Percentiles rank a stretch among this genome's conserved stretches.
These are phyloP conservation scores for Hyperoodon ampullatus DNA, from an alignment of 2,113 vertebrate species.

Conservation along the genomic window DNA sequence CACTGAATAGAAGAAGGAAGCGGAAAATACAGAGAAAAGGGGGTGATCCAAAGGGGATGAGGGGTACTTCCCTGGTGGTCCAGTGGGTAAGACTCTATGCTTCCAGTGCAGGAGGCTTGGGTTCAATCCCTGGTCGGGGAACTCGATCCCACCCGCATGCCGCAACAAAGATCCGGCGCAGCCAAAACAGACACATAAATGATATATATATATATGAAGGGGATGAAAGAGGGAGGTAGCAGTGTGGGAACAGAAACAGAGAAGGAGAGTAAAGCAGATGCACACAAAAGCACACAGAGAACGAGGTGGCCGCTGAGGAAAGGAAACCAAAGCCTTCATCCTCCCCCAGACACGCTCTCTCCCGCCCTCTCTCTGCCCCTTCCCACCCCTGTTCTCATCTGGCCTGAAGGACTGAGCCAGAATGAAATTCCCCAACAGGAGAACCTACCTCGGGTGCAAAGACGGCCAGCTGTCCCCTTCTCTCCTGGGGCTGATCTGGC, in stretches of 20 bases:
- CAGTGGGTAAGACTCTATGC: no score
- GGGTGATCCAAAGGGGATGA: no score
- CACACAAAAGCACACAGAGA: neutral
- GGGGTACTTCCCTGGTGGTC: no score
- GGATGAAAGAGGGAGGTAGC: accelerated
- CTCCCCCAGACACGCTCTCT: neutral
- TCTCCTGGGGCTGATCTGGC: neutral
- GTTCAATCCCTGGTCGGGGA: no score
- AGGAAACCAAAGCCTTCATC: neutral
- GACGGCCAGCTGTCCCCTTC: conserved; percentile 13
- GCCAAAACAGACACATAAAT: no score
- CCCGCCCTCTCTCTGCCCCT: neutral
- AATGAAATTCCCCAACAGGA: neutral
- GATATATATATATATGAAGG: no score
- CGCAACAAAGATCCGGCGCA: accelerated
- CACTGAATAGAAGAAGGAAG: neutral
- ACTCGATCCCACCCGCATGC: no score
- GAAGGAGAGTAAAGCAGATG: neutral
- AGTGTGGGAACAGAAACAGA: neutral
- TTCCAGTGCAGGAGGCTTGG: no score
- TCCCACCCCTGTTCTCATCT: neutral
- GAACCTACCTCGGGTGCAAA: conserved; percentile 64
- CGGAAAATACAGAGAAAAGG: neutral
- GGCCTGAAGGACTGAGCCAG: neutral
- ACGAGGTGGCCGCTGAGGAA: accelerated